phyloP scores from a whole-genome alignment of 2,113 vertebrate species.

The Megalops atlanticus region DNA sequence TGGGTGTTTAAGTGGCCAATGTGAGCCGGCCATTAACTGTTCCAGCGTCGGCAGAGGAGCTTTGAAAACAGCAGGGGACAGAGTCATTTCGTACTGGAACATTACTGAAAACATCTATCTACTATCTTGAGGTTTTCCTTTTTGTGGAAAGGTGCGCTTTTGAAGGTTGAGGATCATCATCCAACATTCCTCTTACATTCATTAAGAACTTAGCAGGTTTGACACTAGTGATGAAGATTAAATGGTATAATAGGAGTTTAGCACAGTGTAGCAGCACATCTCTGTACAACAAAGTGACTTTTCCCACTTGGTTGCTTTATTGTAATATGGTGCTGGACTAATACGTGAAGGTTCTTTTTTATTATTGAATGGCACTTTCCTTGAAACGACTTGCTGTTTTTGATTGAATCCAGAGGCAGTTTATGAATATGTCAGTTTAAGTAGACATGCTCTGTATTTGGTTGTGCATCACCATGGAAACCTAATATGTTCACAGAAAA shows the following conservation, averaged over 20 bases:
- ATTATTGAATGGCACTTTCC: too few species aligned
- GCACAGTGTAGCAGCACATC: not conserved
- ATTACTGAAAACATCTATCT: not conserved
- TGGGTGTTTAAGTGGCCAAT: not conserved
- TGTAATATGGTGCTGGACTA: too few species aligned
- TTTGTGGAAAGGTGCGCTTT: not conserved
- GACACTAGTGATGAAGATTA: not conserved
- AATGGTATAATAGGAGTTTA: not conserved
- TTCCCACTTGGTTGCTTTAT: too few species aligned
- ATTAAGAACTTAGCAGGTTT: not conserved
- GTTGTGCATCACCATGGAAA: constrained; percentile 2
- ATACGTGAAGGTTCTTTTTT: too few species aligned
- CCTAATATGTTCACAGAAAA: not conserved
- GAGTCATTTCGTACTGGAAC: not conserved
- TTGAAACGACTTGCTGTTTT: too few species aligned
- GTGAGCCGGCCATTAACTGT: not conserved
- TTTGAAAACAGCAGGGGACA: not conserved
- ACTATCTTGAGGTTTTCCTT: not conserved
- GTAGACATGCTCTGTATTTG: not conserved
- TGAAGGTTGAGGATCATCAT: not conserved
- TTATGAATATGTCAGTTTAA: too few species aligned
- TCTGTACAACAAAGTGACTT: not conserved
- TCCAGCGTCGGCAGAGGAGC: not conserved
- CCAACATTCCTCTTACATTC: not conserved
- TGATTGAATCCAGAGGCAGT: too few species aligned